Conservation (phyloP, 2,888 invertebrate genomes). For the Lycophotia porphyrea region DNA sequence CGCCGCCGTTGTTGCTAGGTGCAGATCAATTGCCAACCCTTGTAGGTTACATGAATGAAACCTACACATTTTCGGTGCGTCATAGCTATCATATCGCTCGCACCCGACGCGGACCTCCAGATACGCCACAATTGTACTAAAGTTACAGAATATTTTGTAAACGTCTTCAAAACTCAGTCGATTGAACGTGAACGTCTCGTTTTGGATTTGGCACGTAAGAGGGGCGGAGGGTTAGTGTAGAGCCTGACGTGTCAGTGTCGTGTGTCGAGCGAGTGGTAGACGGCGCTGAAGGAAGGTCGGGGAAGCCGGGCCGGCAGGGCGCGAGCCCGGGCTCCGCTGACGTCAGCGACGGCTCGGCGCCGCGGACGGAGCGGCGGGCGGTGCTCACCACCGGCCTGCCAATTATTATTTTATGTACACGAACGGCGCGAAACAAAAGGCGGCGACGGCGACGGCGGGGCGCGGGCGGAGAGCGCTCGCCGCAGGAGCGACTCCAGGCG, state of each 20-base stretch:
- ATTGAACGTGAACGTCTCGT: constrained; percentile 69
- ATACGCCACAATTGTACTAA: constrained; percentile 52
- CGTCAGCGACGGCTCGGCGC: constrained; percentile 89
- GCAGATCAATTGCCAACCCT: constrained; percentile 83
- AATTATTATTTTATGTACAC: constrained; percentile 89
- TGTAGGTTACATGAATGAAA: constrained; percentile 87
- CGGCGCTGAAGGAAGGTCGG: constrained; percentile 88
- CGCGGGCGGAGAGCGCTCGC: constrained; percentile 87
- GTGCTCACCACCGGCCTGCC: constrained; percentile 86
- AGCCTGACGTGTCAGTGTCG: constrained; percentile 84
- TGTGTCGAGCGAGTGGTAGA: constrained; percentile 83
- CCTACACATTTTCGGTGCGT: constrained; percentile 81
- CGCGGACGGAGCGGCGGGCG: constrained; percentile 78
- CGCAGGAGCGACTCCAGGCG: constrained; percentile 89
- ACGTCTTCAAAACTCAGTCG: constrained; percentile 65
- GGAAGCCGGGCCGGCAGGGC: constrained; percentile 85
- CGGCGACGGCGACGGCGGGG: constrained; percentile 83
- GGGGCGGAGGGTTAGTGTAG: constrained; percentile 83
- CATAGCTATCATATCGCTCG: constrained; percentile 75
- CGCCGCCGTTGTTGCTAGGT: constrained; percentile 85
- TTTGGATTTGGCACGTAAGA: constrained; percentile 83
- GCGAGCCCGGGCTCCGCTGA: constrained; percentile 87
- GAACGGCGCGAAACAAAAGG: constrained; percentile 88
- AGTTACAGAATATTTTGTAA: constrained; percentile 62
- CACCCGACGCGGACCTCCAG: constrained; percentile 61